Evolutionary conservation across 2,113 vertebrate species (phyloP), one percentile per base, ranked within the genome.

Genomic region (Zapornia atra): DNA sequence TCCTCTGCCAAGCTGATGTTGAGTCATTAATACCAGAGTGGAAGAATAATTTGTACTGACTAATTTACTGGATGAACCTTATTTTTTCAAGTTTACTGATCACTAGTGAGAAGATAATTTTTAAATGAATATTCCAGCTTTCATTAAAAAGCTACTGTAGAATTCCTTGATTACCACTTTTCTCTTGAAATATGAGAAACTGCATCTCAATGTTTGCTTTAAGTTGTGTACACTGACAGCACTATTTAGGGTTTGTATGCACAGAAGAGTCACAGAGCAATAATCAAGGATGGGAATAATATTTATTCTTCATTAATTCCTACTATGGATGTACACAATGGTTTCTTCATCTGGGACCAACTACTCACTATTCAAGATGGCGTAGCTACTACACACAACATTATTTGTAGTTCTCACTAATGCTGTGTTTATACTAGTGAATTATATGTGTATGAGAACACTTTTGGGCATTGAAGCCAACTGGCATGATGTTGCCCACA

Each of bases 21-120:
- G 90, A 97, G 82, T 95, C 97, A 97, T 94, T 96, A 97, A 89
- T 94, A 95, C 40, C 65, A 70, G 64, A 93, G 69, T 71, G 36
- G 81, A 95, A 96, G 75, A 88, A 84, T 84, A 91, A 93, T 95
- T 95, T 72, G 17, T 73, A 65, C 73, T 85, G 91, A 91, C 65
- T 95, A 93, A 96, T 96, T 95, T 94, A 89, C 79, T 87, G 81
- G 60, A 92, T 92, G 19, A 93, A 24, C 21, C 70, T 94, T 87
- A 82, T 64, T 92, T 89, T 95, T 84, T 88, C 31, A 69, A 76
- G 26, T 94, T 94, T 92, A 70, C 40, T 83, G 59, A 91, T 86
- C 89, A 53, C 40, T 85, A 90, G 38, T 70, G 29, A 70, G 60
- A 61, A 83, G 61, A 88, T 65, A 1, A 57, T 72, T 84, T 90